phyloP scores from a whole-genome alignment of 2,797 vertebrate genomes.

The Lacerta bilineata region DNA sequence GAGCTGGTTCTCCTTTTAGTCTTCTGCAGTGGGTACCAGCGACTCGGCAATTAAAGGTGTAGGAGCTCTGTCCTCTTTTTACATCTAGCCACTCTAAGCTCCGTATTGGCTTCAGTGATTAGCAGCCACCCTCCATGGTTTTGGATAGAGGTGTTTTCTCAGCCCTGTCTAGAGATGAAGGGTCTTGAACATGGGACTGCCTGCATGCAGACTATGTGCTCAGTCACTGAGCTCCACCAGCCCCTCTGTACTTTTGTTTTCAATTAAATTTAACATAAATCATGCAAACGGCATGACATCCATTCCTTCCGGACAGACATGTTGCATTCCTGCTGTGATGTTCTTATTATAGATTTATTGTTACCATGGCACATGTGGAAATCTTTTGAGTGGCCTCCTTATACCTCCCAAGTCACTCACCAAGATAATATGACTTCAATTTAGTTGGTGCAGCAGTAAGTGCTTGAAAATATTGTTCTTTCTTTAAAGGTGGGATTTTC shows the following conservation, averaged over 20 bases:
- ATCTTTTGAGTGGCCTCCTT: background rate
- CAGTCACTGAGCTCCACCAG: background rate
- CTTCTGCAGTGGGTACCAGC: no score
- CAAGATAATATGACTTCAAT: background rate
- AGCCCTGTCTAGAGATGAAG: background rate
- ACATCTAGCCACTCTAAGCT: background rate
- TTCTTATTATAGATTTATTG: background rate
- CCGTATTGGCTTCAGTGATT: background rate
- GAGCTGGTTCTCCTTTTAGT: no score
- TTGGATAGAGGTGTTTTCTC: background rate
- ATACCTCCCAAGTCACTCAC: background rate
- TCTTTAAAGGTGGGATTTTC: background rate
- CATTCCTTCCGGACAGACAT: background rate
- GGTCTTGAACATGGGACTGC: background rate
- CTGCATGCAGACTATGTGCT: background rate
- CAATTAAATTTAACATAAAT: background rate
- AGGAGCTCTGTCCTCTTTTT: no score
- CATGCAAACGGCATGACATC: background rate
- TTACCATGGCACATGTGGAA: background rate
- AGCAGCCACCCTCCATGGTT: background rate
- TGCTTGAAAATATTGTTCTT: background rate
- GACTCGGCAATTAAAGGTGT: no score
- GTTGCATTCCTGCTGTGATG: background rate
- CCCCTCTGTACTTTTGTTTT: background rate
- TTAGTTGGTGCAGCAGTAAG: background rate